Conservation (phyloP, 2,888 invertebrate species). For the Heteromurus nitidus region DNA sequence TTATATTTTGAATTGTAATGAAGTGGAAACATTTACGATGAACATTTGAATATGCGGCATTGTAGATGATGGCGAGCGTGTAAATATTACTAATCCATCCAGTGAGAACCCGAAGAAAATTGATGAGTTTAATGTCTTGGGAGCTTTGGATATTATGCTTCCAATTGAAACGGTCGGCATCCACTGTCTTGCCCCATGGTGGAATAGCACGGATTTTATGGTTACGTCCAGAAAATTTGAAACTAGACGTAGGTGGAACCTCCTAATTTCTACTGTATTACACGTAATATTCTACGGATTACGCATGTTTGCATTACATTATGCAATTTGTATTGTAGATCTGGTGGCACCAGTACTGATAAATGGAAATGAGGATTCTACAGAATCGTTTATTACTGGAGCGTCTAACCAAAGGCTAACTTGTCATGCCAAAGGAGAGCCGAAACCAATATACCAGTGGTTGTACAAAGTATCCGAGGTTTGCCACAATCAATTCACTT, state of each 20-base stretch:
- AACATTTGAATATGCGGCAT: neutral
- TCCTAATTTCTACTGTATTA: too few species aligned
- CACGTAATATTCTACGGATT: too few species aligned
- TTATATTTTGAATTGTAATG: neutral
- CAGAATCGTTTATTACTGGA: conserved; percentile 40
- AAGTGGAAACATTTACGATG: neutral
- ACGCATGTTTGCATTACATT: too few species aligned
- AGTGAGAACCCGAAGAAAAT: conserved; percentile 21
- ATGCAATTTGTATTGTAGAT: too few species aligned
- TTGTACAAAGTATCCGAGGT: neutral
- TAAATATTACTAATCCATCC: neutral
- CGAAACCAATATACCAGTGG: conserved; percentile 45
- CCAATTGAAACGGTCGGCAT: conserved; percentile 38
- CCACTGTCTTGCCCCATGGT: conserved; percentile 42
- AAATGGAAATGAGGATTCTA: too few species aligned
- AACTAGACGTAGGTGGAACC: conserved; percentile 34
- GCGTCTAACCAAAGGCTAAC: conserved; percentile 23
- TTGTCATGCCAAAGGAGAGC: conserved; percentile 47
- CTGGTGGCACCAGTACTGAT: too few species aligned
- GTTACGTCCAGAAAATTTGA: conserved; percentile 25
- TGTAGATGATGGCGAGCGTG: neutral
- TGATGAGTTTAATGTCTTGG: conserved; percentile 48
- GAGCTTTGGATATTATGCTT: conserved; percentile 27
- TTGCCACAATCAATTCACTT: neutral
- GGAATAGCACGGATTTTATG: conserved; percentile 39